These are phyloP conservation scores for Cheilosia variabilis DNA, from an alignment of 2,888 invertebrate genomes.

Conservation along the genomic window DNA sequence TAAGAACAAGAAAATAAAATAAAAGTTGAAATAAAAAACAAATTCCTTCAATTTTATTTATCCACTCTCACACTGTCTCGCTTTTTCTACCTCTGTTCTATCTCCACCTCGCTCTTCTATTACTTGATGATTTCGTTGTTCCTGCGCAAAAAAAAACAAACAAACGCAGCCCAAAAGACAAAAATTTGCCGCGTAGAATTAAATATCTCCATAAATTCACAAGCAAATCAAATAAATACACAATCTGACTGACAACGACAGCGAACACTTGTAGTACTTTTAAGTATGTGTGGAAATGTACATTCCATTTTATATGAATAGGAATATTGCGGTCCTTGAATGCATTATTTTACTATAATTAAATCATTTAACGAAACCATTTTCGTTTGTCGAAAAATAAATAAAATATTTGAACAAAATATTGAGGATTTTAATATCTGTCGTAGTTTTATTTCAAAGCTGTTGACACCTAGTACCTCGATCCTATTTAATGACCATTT, in stretches of 20 bases:
- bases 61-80: background rate
- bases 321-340: constrained; percentile 28
- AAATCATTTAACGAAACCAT: constrained; percentile 47
- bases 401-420: constrained; percentile 49
- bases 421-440: too few species aligned
- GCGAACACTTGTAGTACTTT: background rate
- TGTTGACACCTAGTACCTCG: too few species aligned
- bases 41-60: constrained; percentile 22
- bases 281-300: background rate
- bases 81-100: constrained; percentile 3
- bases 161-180: too few species aligned
- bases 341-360: constrained; percentile 1
- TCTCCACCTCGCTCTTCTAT: too few species aligned
- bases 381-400: constrained; percentile 24
- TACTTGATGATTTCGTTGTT: constrained; percentile 16
- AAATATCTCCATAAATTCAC: too few species aligned
- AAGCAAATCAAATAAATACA: background rate
- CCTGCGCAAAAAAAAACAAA: background rate
- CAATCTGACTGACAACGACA: too few species aligned
- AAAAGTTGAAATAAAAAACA: constrained; percentile 37
- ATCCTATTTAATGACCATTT: too few species aligned
- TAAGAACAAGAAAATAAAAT: constrained; percentile 59
- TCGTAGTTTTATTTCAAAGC: too few species aligned
- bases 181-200: too few species aligned
- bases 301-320: background rate